Conservation (phyloP, 2,888 invertebrate species). For the Harpalus rufipes region DNA sequence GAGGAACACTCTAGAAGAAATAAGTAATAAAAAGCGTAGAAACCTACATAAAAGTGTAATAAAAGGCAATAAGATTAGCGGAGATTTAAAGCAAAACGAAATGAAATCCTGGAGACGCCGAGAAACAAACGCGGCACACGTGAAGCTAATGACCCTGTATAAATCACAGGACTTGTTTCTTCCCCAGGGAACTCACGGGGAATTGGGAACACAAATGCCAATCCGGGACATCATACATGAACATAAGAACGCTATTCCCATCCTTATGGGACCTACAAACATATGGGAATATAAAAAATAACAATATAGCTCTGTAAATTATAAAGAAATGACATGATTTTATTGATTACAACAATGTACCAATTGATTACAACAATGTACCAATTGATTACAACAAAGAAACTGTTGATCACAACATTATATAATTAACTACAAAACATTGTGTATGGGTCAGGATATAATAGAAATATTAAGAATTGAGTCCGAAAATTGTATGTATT, state of each 20-base stretch:
- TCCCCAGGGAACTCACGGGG: conserved; percentile 43
- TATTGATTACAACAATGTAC: too few relatives aligned
- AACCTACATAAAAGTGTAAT: conserved; percentile 41
- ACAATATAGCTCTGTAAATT: too few relatives aligned
- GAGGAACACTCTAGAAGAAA: neutral
- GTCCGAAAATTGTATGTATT: too few relatives aligned
- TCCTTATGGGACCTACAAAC: neutral
- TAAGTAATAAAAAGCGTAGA: neutral
- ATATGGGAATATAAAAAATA: neutral
- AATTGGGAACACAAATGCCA: conserved; percentile 14
- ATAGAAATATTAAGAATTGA: too few relatives aligned
- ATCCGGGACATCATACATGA: neutral
- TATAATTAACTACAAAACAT: too few relatives aligned
- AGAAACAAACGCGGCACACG: conserved; percentile 57
- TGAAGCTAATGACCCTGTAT: conserved; percentile 64
- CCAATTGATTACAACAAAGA: too few relatives aligned
- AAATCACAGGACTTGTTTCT: conserved; percentile 56
- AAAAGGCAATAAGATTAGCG: conserved; percentile 44
- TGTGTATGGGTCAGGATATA: too few relatives aligned
- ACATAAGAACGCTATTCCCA: neutral
- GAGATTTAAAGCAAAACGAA: conserved; percentile 40
- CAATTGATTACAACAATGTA: too few relatives aligned
- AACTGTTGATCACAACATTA: too few relatives aligned
- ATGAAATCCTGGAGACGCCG: conserved; percentile 40
- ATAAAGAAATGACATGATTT: too few relatives aligned